Evolutionary conservation across 1,140 invertebrate genomes (phyloP).

Genomic region (Mizuhopecten yessoensis): DNA sequence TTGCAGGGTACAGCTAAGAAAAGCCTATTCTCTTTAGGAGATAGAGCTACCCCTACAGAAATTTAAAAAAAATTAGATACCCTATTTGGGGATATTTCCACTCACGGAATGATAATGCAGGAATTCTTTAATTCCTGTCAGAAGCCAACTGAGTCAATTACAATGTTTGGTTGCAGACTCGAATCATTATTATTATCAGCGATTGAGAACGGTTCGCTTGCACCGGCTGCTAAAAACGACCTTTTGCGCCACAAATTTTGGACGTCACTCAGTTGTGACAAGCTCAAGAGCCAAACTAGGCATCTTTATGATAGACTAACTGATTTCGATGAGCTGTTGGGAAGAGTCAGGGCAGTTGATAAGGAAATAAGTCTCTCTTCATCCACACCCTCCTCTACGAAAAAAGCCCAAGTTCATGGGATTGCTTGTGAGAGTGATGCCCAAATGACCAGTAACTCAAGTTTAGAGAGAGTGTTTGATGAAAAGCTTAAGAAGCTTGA

Average conservation of each 20-base stretch:
- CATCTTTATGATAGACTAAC: too few species aligned
- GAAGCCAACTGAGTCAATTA: too few species aligned
- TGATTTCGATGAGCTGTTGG: too few species aligned
- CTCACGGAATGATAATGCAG: conserved; percentile 50
- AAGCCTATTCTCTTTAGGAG: conserved; percentile 1
- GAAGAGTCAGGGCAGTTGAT: too few species aligned
- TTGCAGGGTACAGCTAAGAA: not conserved
- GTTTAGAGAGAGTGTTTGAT: conserved; percentile 29
- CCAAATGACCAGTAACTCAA: not conserved
- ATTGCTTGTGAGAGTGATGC: not conserved
- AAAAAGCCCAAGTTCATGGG: not conserved
- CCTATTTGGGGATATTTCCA: conserved; percentile 50
- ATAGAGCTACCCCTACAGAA: not conserved
- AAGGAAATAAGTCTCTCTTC: not conserved
- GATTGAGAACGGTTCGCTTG: too few species aligned
- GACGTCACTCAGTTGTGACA: too few species aligned
- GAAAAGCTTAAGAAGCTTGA: not conserved
- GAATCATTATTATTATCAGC: too few species aligned
- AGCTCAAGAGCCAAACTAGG: too few species aligned
- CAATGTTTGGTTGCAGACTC: too few species aligned
- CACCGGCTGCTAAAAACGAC: too few species aligned
- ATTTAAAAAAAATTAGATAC: conserved; percentile 47
- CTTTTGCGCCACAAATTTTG: too few species aligned
- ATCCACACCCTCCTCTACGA: too few species aligned
- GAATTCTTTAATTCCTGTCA: not conserved